Base-by-base conservation (phyloP, 1,140 invertebrate genomes). In the Macrosteles quadrilineatus region DNA sequence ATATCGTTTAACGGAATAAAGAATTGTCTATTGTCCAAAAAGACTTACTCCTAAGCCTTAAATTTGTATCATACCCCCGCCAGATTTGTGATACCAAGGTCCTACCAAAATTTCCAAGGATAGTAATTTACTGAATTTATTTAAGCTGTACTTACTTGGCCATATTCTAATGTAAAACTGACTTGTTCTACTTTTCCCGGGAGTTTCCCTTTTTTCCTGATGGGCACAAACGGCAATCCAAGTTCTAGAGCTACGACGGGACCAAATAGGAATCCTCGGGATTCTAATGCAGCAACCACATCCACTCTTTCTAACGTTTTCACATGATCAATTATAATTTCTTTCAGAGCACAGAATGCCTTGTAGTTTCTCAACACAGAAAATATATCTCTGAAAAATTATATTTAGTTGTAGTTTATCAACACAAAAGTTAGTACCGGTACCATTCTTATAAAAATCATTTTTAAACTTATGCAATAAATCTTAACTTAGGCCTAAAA, bases 191-290 rank as follows among this genome's bases (percentile, higher is more conserved):
- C 85, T 71, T 91, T 84, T 40, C 98, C 98, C 0, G 97, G 96
- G 62, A 99, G 83, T 83, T 99, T 99, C 32, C 97, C 97, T 76
- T 91, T 91, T 79, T 99, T 99, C 63, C 97, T 85, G 21, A 98
- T 88, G 0, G 97, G 96, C 1, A 96, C 84, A 83, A 98, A 99
- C 11, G 93, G 91, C 64, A 96, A 83, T 2, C 86, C 83, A 1
- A 98, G 79, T 73, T 91, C 87, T 9, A 90, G 79, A 14, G 95
- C 92, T n/a, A 99, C 79, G 0, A 92, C 78, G 32, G 96, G 90
- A 17, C 94, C 95, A 78, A 99, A 90, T 1, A 99, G 84, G 78
- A 99, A 99, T 1, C 97, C 97, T 81, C 97, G 83, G 0, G 96
- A 90, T 77, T 99, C 98, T 12, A 99, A 79, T 0, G 92, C 97